phyloP scores from a whole-genome alignment of 1,140 invertebrate genomes.

The Nasonia giraulti region DNA sequence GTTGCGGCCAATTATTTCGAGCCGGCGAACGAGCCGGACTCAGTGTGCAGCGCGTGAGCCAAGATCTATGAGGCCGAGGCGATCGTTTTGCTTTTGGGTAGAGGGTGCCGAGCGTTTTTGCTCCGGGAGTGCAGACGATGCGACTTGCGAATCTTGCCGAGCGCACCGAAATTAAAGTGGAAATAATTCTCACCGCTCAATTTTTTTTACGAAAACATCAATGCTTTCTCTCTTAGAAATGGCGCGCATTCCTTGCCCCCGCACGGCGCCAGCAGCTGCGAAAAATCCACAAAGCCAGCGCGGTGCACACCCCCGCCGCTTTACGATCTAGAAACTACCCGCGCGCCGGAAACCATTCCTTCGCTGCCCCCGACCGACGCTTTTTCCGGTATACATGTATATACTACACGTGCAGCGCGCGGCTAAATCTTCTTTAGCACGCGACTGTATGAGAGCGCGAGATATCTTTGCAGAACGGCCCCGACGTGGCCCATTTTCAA shows the following conservation, averaged over 20 bases:
- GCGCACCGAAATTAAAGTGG: neutral
- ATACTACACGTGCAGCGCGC: neutral
- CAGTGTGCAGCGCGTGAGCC: neutral
- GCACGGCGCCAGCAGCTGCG: neutral
- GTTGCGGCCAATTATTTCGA: neutral
- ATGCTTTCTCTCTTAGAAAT: no score
- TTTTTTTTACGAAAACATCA: no score
- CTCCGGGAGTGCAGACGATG: neutral
- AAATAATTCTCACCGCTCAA: no score
- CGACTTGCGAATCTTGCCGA: neutral
- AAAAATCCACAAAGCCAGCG: conserved; percentile 10
- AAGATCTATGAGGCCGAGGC: neutral
- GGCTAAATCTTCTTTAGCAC: conserved; percentile 12
- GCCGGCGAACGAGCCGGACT: neutral
- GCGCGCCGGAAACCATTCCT: conserved; percentile 33
- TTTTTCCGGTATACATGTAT: neutral
- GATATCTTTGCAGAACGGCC: neutral
- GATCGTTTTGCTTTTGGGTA: neutral
- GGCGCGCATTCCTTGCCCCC: no score
- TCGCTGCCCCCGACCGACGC: neutral
- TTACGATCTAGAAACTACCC: conserved; percentile 1
- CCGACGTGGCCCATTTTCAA: conserved; percentile 25
- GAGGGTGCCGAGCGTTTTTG: no score
- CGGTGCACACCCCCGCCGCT: neutral
- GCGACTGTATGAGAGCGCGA: neutral